Evolutionary conservation across 2,888 invertebrate genomes (phyloP).

Genomic region (Monopis laevigella): DNA sequence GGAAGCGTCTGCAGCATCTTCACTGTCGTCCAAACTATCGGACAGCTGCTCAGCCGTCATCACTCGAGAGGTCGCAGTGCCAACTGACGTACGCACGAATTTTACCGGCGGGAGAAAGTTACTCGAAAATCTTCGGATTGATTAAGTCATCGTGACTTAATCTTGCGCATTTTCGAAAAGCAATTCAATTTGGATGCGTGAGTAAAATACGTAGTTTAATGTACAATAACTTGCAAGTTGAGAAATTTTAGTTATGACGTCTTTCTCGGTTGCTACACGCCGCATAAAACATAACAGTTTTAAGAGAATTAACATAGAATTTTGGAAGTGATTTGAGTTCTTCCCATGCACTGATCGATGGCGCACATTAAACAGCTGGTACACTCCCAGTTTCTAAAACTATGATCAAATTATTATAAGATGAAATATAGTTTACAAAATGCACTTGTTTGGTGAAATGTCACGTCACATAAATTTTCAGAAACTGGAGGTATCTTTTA

Average conservation of each 20-base stretch:
- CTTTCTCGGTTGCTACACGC: neutral
- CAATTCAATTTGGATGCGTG: neutral
- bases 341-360: too few relatives aligned
- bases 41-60: neutral
- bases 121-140: neutral
- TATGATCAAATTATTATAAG: too few relatives aligned
- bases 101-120: constrained; percentile 4
- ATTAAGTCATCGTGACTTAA: constrained; percentile 8
- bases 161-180: neutral
- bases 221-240: neutral
- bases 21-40: constrained; percentile 5
- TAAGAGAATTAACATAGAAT: neutral
- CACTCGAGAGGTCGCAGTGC: neutral
- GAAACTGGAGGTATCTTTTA: too few relatives aligned
- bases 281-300: neutral
- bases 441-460: too few relatives aligned
- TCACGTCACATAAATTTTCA: too few relatives aligned
- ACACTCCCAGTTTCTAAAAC: too few relatives aligned
- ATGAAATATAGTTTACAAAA: too few relatives aligned
- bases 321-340: too few relatives aligned
- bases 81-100: neutral
- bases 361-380: too few relatives aligned
- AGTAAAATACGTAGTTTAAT: neutral
- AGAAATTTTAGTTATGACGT: neutral
- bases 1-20: constrained; percentile 6